Conservation (phyloP, 2,797 vertebrate species). For the Eremophila alpestris region DNA sequence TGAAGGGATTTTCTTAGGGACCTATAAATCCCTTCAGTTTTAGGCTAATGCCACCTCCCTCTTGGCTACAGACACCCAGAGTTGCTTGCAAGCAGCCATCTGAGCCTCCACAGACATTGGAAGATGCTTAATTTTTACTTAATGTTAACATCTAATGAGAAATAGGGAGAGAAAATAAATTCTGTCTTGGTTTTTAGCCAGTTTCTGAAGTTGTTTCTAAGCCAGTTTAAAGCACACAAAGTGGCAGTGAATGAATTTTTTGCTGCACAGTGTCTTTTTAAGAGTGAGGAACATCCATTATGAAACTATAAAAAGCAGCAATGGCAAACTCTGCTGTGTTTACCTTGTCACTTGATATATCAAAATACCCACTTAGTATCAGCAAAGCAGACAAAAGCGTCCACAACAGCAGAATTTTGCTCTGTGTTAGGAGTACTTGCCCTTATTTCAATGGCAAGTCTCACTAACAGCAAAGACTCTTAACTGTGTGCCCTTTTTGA, state of each 20-base stretch:
- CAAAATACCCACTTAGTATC: slow-evolving; percentile 45
- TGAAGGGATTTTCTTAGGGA: background rate
- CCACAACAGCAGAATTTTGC: slow-evolving; percentile 16
- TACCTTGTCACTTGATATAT: slow-evolving; percentile 17
- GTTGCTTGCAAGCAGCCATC: background rate
- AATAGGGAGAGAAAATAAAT: background rate
- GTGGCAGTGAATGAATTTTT: background rate
- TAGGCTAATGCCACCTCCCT: background rate
- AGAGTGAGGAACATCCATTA: background rate
- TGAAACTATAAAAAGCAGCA: slow-evolving; percentile 33
- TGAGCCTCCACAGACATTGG: background rate
- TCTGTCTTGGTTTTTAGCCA: background rate
- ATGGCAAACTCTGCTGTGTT: background rate
- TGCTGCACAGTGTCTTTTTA: background rate
- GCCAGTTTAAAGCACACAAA: background rate
- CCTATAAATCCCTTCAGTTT: background rate
- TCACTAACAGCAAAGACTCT: background rate
- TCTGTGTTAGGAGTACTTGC: background rate
- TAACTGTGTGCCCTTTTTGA: background rate
- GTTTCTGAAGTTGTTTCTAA: background rate
- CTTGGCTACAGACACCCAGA: background rate
- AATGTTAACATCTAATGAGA: background rate
- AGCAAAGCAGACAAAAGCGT: background rate
- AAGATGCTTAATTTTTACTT: background rate
- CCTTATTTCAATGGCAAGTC: slow-evolving; percentile 19